Percentiles rank a stretch among this genome's conserved stretches.
Evolutionary conservation across 2,113 vertebrate species (phyloP).

Genomic region (rabbit (Oryctolagus cuniculus)): DNA sequence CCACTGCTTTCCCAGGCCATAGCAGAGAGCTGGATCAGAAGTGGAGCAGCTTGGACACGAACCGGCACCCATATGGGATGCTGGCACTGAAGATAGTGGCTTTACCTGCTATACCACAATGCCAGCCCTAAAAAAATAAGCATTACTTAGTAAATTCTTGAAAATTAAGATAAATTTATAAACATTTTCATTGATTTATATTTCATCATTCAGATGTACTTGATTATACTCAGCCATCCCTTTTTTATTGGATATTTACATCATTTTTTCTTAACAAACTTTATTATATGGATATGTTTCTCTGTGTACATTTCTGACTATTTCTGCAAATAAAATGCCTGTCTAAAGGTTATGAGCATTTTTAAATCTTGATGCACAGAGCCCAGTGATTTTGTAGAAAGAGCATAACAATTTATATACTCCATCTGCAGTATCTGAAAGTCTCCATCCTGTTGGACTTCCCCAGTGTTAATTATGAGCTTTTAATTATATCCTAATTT

Average conservation of each 20-base stretch:
- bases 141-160: not conserved
- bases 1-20: too few relatives aligned
- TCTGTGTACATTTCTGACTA: not conserved
- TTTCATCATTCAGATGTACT: not conserved
- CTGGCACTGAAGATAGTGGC: too few relatives aligned
- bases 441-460: not conserved
- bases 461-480: not conserved
- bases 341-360: not conserved
- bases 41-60: too few relatives aligned
- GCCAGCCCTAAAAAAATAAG: too few relatives aligned
- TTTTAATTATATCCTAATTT: not conserved
- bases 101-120: too few relatives aligned
- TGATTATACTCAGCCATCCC: not conserved
- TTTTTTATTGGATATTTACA: not conserved
- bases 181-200: not conserved
- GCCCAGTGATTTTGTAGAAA: not conserved
- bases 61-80: too few relatives aligned
- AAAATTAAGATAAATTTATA: not conserved
- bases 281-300: not conserved
- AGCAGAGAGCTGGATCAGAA: too few relatives aligned
- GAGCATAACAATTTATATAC: not conserved
- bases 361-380: slow-evolving; percentile 22
- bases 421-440: slow-evolving; percentile 18
- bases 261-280: not conserved
- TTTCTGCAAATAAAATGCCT: not conserved